Evolutionary conservation across 2,888 invertebrate genomes (phyloP).

Genomic region (Spisula solida): DNA sequence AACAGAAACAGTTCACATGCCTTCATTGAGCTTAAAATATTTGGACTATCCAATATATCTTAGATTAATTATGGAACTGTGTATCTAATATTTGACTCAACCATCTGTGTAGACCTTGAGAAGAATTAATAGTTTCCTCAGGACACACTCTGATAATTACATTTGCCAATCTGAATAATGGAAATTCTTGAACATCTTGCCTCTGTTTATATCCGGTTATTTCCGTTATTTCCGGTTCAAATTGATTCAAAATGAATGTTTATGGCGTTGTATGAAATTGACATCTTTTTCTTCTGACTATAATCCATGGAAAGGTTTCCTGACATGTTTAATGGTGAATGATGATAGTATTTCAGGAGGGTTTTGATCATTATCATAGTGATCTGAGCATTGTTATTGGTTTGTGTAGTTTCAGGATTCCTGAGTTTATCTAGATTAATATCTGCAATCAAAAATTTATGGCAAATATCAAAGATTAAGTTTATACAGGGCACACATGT

Average conservation of each 20-base stretch:
- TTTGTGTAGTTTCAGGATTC: not conserved
- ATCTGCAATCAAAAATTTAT: not conserved
- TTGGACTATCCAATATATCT: no score
- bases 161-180: not conserved
- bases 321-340: not conserved
- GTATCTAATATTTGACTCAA: not conserved
- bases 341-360: not conserved
- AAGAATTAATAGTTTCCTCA: not conserved
- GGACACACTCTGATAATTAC: not conserved
- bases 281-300: not conserved
- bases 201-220: not conserved
- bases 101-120: no score
- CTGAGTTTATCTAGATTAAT: not conserved
- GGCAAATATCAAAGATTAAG: not conserved
- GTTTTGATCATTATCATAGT: no score
- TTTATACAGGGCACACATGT: not conserved
- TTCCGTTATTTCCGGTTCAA: not conserved
- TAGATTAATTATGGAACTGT: not conserved
- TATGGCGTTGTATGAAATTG: not conserved
- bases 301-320: not conserved
- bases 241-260: not conserved
- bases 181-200: not conserved
- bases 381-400: not conserved
- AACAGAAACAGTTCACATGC: no score
- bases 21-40: no score